These are phyloP conservation scores for Lichenostomus cassidix DNA, from an alignment of 2,113 vertebrate genomes.

Conservation along the genomic window DNA sequence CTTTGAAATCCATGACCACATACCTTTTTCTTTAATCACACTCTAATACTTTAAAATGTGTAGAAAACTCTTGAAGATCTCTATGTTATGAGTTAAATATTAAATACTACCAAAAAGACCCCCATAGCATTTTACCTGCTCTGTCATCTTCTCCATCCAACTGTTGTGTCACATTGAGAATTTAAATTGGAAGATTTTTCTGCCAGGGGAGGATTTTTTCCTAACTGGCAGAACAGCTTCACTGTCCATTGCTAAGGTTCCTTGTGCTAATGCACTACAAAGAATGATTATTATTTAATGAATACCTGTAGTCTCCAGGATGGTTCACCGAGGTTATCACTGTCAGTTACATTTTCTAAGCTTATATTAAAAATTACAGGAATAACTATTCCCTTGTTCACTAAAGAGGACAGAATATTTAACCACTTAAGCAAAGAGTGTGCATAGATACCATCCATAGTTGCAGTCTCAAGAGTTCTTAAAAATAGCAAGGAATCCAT, in stretches of 20 bases:
- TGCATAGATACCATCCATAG: not conserved
- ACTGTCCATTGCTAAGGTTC: not conserved
- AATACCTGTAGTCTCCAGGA: not conserved
- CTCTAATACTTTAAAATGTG: not conserved
- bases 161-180: not conserved
- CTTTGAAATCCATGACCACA: not conserved
- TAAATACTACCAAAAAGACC: not conserved
- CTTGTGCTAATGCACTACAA: conserved; percentile 2
- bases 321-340: conserved; percentile 3
- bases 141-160: not conserved
- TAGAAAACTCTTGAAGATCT: not conserved
- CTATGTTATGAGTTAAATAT: not conserved
- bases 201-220: not conserved
- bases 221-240: not conserved
- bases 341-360: not conserved
- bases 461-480: not conserved
- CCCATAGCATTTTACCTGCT: not conserved
- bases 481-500: not conserved
- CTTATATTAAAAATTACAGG: conserved; percentile 24
- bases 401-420: not conserved
- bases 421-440: not conserved
- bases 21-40: not conserved
- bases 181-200: not conserved
- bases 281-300: conserved; percentile 43
- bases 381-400: not conserved